Conservation (phyloP, 2,888 invertebrate species). For the Herminia tarsipennalis region DNA sequence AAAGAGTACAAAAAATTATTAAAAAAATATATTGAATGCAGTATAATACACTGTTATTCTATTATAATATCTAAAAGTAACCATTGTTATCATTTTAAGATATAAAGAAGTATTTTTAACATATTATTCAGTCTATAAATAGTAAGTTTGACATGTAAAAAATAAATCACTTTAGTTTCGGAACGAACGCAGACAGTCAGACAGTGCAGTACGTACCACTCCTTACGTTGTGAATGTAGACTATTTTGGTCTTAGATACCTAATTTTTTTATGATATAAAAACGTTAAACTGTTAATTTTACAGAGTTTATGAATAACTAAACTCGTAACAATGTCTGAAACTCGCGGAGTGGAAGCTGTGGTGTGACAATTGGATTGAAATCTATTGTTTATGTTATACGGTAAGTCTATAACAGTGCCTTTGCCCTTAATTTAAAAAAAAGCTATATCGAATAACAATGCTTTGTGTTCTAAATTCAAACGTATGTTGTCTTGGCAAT, state of each 20-base stretch:
- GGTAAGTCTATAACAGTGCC: conserved; percentile 47
- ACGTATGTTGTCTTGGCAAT: not conserved
- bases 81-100: too few relatives aligned
- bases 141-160: conserved; percentile 23
- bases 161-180: conserved; percentile 23
- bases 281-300: conserved; percentile 21
- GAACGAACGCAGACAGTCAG: conserved; percentile 36
- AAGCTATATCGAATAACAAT: conserved; percentile 23
- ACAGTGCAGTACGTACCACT: conserved; percentile 41
- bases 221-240: conserved; percentile 36
- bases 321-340: conserved; percentile 12
- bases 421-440: conserved; percentile 42
- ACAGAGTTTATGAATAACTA: conserved; percentile 24
- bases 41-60: not conserved
- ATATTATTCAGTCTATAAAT: not conserved
- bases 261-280: conserved; percentile 14
- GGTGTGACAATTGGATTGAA: conserved; percentile 23
- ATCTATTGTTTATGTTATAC: conserved; percentile 51
- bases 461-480: not conserved
- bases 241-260: conserved; percentile 22
- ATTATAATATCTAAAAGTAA: not conserved
- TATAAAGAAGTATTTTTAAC: too few relatives aligned
- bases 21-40: too few relatives aligned
- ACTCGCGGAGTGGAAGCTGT: conserved; percentile 13
- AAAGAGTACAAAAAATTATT: too few relatives aligned